These are phyloP conservation scores for Neoscelio sp. DNA, from an alignment of 2,888 invertebrate genomes.

Conservation along the genomic window DNA sequence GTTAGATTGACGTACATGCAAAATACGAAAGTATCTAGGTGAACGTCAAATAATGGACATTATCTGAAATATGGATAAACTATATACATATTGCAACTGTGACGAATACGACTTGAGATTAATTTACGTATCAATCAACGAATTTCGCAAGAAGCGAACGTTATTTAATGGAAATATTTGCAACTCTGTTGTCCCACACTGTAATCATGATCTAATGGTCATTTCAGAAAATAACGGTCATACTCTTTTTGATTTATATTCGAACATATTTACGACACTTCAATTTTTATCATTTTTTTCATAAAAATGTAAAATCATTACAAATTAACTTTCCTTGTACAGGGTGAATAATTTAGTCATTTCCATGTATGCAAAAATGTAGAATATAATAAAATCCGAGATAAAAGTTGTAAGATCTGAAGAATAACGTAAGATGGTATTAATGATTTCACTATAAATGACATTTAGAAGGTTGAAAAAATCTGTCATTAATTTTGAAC, in stretches of 20 bases:
- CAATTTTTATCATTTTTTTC: background rate
- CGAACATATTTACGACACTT: background rate
- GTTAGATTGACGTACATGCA: no score
- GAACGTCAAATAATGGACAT: conserved; percentile 12
- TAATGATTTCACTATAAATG: no score
- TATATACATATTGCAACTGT: conserved; percentile 11
- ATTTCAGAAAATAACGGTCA: conserved; percentile 24
- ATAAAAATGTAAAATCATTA: no score
- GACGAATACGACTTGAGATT: conserved; percentile 41
- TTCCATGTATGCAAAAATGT: no score
- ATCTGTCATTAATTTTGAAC: no score
- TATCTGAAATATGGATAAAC: conserved; percentile 14
- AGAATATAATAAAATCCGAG: no score
- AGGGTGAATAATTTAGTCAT: no score
- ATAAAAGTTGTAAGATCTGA: no score
- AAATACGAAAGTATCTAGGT: no score
- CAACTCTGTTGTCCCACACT: background rate
- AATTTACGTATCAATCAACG: conserved; percentile 30
- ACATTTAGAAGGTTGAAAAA: no score
- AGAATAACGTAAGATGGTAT: no score
- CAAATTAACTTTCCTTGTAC: no score
- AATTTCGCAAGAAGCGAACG: conserved; percentile 48
- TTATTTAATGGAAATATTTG: conserved; percentile 8
- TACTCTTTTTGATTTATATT: background rate
- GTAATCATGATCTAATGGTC: background rate